Base-by-base conservation (phyloP, 2,113 vertebrate species). In the Ophiodon elongatus region DNA sequence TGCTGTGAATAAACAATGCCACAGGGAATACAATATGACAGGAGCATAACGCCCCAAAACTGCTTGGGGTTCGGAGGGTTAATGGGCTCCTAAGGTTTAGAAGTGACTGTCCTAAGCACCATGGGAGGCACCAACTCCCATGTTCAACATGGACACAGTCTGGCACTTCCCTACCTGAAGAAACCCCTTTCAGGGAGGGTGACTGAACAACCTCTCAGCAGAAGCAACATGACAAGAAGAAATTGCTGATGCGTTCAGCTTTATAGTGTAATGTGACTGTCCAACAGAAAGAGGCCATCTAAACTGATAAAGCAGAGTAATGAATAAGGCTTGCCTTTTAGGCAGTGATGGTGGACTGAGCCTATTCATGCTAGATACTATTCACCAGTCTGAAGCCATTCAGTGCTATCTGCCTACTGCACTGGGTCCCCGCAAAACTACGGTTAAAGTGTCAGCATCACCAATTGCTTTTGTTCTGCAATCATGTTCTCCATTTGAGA, bases 211-310 rank as follows among this genome's bases (percentile, higher is more conserved):
- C 50, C 0, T 15, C 27, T 65, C 19, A 14, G 56, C 47, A 73
- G 82, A 76, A 79, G 45, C 54, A 72, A 68, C 71, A 79, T 54
- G 43, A 47, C 33, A 41, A 71, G 76, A 79, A 76, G n/a, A 79
- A 79, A 80, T 50, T 8, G 33, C 72, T 83, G 82, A 73, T 81
- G 63, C 21, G 0, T 83, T 87, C 67, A 66, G 59, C 63, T 87
- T 85, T 21, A 82, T 39, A 65, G 77, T 11, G 27, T 33, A 71
- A 56, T 54, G 59, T 2, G 2, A 60, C 41, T 69, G 41, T 68
- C 45, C 27, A 64, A 27, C 23, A 21, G 23, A 60, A 65, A 69
- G 37, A 31, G 62, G 39, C 23, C 27, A 57, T 59, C 39, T 68
- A 23, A 67, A 71, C 33, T 54, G 68, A 60, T 56, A 43, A 68